Base-by-base conservation (phyloP, 2,113 vertebrate species). In the Cromileptes altivelis region DNA sequence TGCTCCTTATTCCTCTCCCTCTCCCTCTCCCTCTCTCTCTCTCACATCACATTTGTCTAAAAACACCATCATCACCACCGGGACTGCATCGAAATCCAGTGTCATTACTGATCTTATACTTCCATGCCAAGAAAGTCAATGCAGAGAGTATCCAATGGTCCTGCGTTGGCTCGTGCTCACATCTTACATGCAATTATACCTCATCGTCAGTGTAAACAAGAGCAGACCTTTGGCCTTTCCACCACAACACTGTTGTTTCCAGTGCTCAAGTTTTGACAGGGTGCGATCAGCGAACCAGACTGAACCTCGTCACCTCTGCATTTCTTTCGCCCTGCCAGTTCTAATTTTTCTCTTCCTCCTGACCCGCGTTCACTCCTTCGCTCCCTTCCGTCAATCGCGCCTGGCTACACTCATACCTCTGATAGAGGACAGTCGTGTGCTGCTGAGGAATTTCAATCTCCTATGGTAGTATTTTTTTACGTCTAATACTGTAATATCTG, bases 241-340 rank as follows among this genome's bases (percentile, higher is more conserved):
- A 33, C 27, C 25, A 21, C 21, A 33, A 65, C 69, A 42, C 37
- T 40, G 53, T 18, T 18, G 57, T 3, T 79, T 17, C 27, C 18
- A 53, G 81, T 55, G 23, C 50, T 72, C 25, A n/a, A 30, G 53
- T 25, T 75, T 63, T 58, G 52, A 76, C 10, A 50, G 49, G 47
- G 18, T 52, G 15, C 57, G 50, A 71, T 74, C 53, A 70, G 70
- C 14, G 23, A 75, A 87, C 42, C 62, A 11, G 56, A 73, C 67
- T 40, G 73, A 84, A 82, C 71, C 55, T 58, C 6, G 21, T 82
- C 82, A 73, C 72, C 78, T 76, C 78, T 80, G 74, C 65, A 53
- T 76, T 86, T 76, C 68, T 80, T 74, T 71, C 49, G 4, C 60
- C 52, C 84, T 67, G 88, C 75, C 85, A 78, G 47, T 42, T 86